A percentile compares a stretch with the other conserved stretches of the same genome.
Conservation (phyloP, 2,113 vertebrate species). For the Indicator indicator region DNA sequence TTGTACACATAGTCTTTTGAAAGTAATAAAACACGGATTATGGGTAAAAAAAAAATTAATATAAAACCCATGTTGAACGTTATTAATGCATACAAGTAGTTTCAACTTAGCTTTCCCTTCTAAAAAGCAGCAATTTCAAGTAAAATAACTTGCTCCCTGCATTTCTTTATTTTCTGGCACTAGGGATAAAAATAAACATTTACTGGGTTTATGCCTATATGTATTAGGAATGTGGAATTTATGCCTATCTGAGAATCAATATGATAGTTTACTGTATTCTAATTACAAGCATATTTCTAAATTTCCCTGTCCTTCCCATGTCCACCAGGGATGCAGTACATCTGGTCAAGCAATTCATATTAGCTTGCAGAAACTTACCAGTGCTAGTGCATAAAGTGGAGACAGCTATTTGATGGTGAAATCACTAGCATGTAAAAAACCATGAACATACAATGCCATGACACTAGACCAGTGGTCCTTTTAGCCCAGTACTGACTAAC, state of each 20-base stretch:
- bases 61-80: not conserved
- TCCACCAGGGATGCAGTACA: not conserved
- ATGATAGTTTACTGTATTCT: not conserved
- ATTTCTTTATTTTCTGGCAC: not conserved
- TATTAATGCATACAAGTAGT: not conserved
- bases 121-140: not conserved
- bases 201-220: not conserved
- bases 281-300: not conserved
- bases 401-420: not conserved
- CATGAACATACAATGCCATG: accelerated
- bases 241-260: not conserved
- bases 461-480: not conserved
- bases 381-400: not conserved
- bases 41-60: not conserved
- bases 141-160: not conserved
- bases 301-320: not conserved
- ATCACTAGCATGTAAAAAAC: not conserved
- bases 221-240: not conserved
- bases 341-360: not conserved
- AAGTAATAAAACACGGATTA: not conserved
- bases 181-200: not conserved
- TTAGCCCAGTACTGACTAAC: not conserved
- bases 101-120: not conserved
- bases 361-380: not conserved
- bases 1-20: not conserved